These are phyloP conservation scores for Theretra japonica DNA, from an alignment of 2,888 invertebrate species.

Conservation along the genomic window DNA sequence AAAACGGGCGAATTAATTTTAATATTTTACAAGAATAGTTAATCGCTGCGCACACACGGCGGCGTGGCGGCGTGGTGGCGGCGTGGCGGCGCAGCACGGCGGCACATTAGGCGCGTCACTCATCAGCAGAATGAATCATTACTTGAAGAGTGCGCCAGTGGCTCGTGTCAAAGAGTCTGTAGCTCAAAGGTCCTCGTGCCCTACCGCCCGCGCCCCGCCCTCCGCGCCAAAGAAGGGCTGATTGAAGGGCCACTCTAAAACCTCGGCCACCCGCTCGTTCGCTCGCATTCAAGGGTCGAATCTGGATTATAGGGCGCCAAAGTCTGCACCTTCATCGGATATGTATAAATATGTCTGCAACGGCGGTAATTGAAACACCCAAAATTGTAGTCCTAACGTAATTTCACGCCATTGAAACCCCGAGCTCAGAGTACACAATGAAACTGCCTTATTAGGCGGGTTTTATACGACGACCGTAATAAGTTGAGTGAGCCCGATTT, in stretches of 20 bases:
- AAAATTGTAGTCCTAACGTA: constrained; percentile 73
- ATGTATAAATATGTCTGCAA: constrained; percentile 78
- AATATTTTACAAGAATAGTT: constrained; percentile 49
- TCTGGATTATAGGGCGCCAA: constrained; percentile 83
- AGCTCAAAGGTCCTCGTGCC: constrained; percentile 81
- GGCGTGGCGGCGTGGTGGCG: constrained; percentile 43
- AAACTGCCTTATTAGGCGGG: constrained; percentile 34
- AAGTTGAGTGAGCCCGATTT: constrained; percentile 4
- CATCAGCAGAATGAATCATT: constrained; percentile 85
- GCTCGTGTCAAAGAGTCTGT: constrained; percentile 83
- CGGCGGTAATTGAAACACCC: constrained; percentile 64
- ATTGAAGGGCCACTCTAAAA: constrained; percentile 84
- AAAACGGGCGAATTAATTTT: constrained; percentile 58
- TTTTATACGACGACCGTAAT: constrained; percentile 29
- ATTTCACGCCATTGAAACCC: constrained; percentile 69
- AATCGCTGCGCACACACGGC: constrained; percentile 73
- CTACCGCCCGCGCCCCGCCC: constrained; percentile 48
- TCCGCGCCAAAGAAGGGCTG: constrained; percentile 76
- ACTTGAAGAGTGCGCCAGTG: constrained; percentile 84
- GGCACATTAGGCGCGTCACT: constrained; percentile 82
- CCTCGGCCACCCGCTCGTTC: constrained; percentile 83
- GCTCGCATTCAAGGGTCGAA: constrained; percentile 82
- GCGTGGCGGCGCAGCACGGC: constrained; percentile 54
- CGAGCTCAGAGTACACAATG: constrained; percentile 21
- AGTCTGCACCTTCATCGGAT: constrained; percentile 82